These are phyloP conservation scores for Aquatica leii DNA, from an alignment of 2,888 invertebrate species.

Conservation along the genomic window DNA sequence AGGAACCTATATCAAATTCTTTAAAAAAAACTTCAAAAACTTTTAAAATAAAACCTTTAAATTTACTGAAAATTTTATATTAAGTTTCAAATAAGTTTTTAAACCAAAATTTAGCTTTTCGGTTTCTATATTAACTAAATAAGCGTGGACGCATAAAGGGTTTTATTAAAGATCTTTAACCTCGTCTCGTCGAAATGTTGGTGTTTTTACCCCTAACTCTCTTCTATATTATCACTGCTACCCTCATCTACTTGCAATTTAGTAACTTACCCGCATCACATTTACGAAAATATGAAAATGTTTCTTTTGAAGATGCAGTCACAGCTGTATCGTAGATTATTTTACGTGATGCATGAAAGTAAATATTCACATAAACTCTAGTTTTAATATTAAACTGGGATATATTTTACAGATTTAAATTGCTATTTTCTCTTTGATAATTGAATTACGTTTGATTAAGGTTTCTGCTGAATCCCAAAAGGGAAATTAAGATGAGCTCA, in stretches of 20 bases:
- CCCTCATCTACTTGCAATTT: constrained; percentile 40
- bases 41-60: constrained; percentile 5
- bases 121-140: constrained; percentile 36
- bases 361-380: no score
- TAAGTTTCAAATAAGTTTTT: constrained; percentile 24
- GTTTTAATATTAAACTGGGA: no score
- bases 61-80: constrained; percentile 15
- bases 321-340: constrained; percentile 23
- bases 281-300: constrained; percentile 39
- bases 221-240: constrained; percentile 37
- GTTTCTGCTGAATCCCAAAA: no score
- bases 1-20: neutral
- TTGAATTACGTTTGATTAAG: no score
- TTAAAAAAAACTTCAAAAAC: constrained; percentile 1
- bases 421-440: no score
- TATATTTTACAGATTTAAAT: no score
- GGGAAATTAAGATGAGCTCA: no score
- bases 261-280: constrained; percentile 39
- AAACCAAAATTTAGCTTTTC: constrained; percentile 19
- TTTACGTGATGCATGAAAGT: no score
- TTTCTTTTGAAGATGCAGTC: constrained; percentile 22
- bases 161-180: constrained; percentile 42
- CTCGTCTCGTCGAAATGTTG: constrained; percentile 31
- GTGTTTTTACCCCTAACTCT: constrained; percentile 30
- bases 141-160: constrained; percentile 41